Percentiles rank a stretch among this genome's conserved stretches.
Evolutionary conservation across 1,140 invertebrate genomes (phyloP).

Genomic region (Archegozetes longisetosus): DNA sequence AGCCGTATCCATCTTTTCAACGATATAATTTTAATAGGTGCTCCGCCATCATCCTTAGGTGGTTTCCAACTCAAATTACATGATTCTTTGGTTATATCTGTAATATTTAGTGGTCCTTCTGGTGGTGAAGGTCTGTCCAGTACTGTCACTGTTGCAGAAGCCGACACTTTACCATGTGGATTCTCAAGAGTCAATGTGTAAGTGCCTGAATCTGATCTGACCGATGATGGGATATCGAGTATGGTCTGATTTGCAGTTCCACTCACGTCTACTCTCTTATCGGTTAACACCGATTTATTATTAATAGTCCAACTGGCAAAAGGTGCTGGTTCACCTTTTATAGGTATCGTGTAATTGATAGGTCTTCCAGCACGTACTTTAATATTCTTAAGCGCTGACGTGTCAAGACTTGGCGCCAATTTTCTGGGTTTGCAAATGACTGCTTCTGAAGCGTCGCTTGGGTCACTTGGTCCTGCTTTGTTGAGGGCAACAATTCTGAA

Average conservation of each 20-base stretch:
- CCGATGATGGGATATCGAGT: constrained; percentile 90
- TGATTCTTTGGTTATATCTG: constrained; percentile 79
- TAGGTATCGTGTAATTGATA: constrained; percentile 81
- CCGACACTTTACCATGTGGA: constrained; percentile 72
- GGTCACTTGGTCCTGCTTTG: constrained; percentile 84
- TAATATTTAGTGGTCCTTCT: constrained; percentile 67
- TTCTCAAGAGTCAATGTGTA: constrained; percentile 81
- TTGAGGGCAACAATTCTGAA: constrained; percentile 90
- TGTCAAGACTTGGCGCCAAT: constrained; percentile 80
- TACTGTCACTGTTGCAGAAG: constrained; percentile 69
- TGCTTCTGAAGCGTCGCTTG: constrained; percentile 81
- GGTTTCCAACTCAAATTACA: constrained; percentile 85
- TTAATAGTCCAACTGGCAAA: constrained; percentile 64
- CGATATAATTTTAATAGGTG: constrained; percentile 87
- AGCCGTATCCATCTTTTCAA: constrained; percentile 91
- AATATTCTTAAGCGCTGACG: constrained; percentile 59
- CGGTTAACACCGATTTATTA: constrained; percentile 25
- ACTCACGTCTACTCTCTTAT: constrained; percentile 50
- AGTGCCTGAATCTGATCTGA: constrained; percentile 66
- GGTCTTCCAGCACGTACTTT: constrained; percentile 85
- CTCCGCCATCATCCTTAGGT: constrained; percentile 84
- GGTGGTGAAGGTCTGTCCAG: constrained; percentile 55
- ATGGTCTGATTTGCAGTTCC: constrained; percentile 74
- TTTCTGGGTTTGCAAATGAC: constrained; percentile 89
- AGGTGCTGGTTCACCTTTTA: constrained; percentile 79